These are phyloP conservation scores for Castor canadensis DNA, from an alignment of 2,113 vertebrate species.

Conservation along the genomic window DNA sequence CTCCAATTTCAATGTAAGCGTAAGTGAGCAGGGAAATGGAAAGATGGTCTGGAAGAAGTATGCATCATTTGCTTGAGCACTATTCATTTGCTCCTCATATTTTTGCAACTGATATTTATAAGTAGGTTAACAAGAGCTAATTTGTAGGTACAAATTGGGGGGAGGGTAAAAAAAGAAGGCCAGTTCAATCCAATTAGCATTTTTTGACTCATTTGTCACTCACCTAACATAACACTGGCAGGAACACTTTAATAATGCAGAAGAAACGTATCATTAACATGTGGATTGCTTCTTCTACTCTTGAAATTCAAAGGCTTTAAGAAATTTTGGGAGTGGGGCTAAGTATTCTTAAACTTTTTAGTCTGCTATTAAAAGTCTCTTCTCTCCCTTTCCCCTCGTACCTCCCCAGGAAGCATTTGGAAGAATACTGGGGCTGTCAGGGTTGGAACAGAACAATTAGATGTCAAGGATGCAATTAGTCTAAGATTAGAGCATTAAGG, in stretches of 20 bases:
- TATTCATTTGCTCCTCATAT: constrained; percentile 61
- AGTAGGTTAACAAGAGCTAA: constrained; percentile 52
- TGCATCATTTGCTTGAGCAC: constrained; percentile 26
- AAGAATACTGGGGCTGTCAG: constrained; percentile 67
- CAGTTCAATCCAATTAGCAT: constrained; percentile 58
- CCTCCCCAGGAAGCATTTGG: constrained; percentile 61
- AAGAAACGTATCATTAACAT: constrained; percentile 24
- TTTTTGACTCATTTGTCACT: constrained; percentile 62
- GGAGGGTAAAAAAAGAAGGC: not conserved
- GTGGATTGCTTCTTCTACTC: constrained; percentile 22
- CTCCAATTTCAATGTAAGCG: not conserved
- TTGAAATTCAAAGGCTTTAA: constrained; percentile 35
- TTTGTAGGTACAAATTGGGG: constrained; percentile 47
- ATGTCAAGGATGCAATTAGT: constrained; percentile 74
- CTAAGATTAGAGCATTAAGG: constrained; percentile 59
- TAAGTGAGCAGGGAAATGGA: not conserved
- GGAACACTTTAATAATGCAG: constrained; percentile 1
- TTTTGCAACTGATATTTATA: constrained; percentile 58
- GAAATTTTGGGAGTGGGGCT: constrained; percentile 23
- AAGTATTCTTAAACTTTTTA: constrained; percentile 55
- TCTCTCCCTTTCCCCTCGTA: constrained; percentile 42
- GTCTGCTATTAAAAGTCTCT: constrained; percentile 54
- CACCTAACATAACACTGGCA: not conserved
- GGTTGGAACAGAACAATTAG: constrained; percentile 48
- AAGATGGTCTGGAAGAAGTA: not conserved